Evolutionary conservation across 2,113 vertebrate species (phyloP).

Genomic region (Lipophrys pholis): DNA sequence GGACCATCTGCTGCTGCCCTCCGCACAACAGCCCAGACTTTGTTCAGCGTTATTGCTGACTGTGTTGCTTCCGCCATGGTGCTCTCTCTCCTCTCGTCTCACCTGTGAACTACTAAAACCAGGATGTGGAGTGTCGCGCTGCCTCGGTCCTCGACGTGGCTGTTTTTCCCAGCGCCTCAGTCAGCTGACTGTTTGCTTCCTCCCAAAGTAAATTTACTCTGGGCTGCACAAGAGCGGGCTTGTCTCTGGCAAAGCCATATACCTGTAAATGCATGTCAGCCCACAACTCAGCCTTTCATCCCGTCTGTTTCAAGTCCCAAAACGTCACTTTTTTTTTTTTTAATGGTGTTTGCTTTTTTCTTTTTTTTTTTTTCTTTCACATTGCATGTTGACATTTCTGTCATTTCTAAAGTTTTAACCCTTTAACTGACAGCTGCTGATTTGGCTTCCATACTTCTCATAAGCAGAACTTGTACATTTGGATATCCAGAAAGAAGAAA

Average conservation of each 20-base stretch:
- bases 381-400: too few species aligned
- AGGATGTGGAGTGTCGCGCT: background rate
- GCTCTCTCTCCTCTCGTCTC: background rate
- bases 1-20: constrained; percentile 5
- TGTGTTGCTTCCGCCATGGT: too few species aligned
- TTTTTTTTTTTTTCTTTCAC: background rate
- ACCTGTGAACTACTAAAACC: background rate
- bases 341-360: background rate
- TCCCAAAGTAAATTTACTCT: constrained; percentile 55
- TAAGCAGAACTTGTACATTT: too few species aligned
- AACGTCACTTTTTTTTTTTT: background rate
- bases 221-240: constrained; percentile 54
- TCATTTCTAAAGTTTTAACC: background rate
- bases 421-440: too few species aligned
- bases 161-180: background rate
- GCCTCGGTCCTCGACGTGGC: background rate
- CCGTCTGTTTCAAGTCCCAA: background rate
- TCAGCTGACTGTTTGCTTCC: constrained; percentile 65
- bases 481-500: too few species aligned
- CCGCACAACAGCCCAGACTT: background rate
- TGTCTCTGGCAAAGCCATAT: constrained; percentile 50
- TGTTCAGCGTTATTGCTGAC: background rate
- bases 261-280: constrained; percentile 32
- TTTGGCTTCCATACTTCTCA: too few species aligned
- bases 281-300: constrained; percentile 24